Base-by-base conservation (phyloP, 2,888 invertebrate genomes). In the Trissolcus brochymenae region DNA sequence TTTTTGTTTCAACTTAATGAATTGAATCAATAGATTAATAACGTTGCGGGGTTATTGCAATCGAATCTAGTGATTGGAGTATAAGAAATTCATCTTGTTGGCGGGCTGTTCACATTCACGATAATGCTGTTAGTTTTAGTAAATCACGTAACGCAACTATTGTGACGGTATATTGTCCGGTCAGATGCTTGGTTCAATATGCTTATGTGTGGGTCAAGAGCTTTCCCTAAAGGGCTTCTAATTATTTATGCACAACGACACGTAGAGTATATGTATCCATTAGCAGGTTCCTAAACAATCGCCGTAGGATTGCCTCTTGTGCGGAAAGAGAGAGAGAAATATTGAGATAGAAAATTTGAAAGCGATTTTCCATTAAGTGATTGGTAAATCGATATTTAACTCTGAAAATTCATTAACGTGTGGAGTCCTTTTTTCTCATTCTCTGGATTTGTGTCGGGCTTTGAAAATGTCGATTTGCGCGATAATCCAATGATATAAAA, bases 111-210 rank as follows among this genome's bases (percentile, higher is more conserved):
- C 60, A 13, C 50, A 66, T 66, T 9, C 7, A 60, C 16, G 54
- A 73, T 74, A 55, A 74, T 66, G 43, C 25, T 74, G 67, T 74
- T 74, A 59, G 67, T 68, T 74, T 59, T 67, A 53, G 74, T 62
- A 59, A 74, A 67, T 74, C 74, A 74, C 74, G 74, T 67, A 74
- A 74, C 54, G 74, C 11, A 74, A 74, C 74, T 74, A 74, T 74
- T 74, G 74, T 66, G 43, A 55, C 43, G 57, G 41, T 17, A 13
- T 68, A 54, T 66, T 74, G 73, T 65, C 61, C 66, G 51, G 50
- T 6, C 55, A 29, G 4, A 21, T 46, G 54, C 61, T 16, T 61
- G 53, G 43, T 59, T 68, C 62, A 57, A 64, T 64, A 68, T 41
- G 35, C 53, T 14, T 50, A 57, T 59, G 49, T 41, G 11, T 17